Evolutionary conservation across 1,140 invertebrate species (phyloP), one percentile per base, ranked within the genome.

Genomic region (Heliconius melpomene): DNA sequence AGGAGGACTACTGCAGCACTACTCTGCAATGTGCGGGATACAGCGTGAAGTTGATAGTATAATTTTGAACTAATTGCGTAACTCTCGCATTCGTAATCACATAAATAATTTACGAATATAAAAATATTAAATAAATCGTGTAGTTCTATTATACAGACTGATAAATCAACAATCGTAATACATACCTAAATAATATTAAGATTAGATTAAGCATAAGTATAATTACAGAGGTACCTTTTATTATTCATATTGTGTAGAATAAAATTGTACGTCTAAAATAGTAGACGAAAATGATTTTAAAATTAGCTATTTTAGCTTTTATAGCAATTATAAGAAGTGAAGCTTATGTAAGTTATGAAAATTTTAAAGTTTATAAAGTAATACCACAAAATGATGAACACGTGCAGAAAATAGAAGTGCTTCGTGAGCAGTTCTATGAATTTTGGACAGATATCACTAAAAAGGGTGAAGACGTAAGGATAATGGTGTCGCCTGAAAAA

Each of bases 301-400:
- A 75, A 66, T n/a, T 75, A 75, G 13, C 54, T 26, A 40, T 80
- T 23, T 75, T 80, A 38, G 46, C 36, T 75, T 23, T 82, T 18
- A 46, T 79, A 54, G 38, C 74, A 60, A 73, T 82, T 38, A 23
- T 23, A 32, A 3, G 72, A 23, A 77, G 50, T 79, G 90, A 79
- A 40, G 86, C 84, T 3, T 82, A 78, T 20, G 86, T 91, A 83
- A 91, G 82, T 20, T 96, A 92, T 80, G 87, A 95, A 38, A 91
- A 95, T 72, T 95, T 94, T 79, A 94, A 95, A 86, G 95, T 96
- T 3, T 95, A 94, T 72, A 89, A 94, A 80, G 83, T 95, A 9
- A 79, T 86, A 3, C 95, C 95, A 5, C 86, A 72, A 16, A 88
- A 87, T 0, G 79, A 89, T 3, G 78, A 85, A 13, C 86, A 91